A percentile compares a stretch with the other conserved stretches of the same genome.
Conservation (phyloP, 2,888 invertebrate species). For the Acanthococcus lagerstroemiae region DNA sequence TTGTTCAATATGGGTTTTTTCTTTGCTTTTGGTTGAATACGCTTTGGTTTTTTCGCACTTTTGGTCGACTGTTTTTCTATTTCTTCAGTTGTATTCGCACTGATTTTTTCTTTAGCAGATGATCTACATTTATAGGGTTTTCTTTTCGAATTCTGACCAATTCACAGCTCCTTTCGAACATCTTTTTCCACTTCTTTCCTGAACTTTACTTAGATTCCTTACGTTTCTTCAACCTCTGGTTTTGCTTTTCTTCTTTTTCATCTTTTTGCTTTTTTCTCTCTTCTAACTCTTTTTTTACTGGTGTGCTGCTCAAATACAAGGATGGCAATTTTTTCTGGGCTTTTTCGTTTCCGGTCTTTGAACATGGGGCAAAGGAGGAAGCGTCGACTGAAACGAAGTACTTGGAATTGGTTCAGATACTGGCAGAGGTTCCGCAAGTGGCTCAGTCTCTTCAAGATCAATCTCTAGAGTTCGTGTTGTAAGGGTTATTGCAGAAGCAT, state of each 20-base stretch:
- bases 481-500: background rate
- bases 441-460: background rate
- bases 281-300: background rate
- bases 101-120: too few species aligned
- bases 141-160: too few species aligned
- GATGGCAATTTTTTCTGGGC: background rate
- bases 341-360: background rate
- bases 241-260: background rate
- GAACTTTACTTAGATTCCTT: background rate
- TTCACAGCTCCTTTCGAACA: too few species aligned
- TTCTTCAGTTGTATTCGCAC: too few species aligned
- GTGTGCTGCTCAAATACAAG: background rate
- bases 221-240: background rate
- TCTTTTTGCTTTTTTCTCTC: background rate
- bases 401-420: background rate
- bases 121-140: too few species aligned
- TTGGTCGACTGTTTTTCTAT: too few species aligned
- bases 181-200: background rate
- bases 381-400: background rate
- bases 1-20: too few species aligned
- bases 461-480: background rate
- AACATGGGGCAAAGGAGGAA: background rate
- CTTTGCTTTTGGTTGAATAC: too few species aligned
- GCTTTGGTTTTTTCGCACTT: too few species aligned
- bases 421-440: background rate